Percentiles rank a stretch among this genome's conserved stretches.
These are phyloP conservation scores for Saxidomus purpurata DNA, from an alignment of 1,140 invertebrate genomes.

Conservation along the genomic window DNA sequence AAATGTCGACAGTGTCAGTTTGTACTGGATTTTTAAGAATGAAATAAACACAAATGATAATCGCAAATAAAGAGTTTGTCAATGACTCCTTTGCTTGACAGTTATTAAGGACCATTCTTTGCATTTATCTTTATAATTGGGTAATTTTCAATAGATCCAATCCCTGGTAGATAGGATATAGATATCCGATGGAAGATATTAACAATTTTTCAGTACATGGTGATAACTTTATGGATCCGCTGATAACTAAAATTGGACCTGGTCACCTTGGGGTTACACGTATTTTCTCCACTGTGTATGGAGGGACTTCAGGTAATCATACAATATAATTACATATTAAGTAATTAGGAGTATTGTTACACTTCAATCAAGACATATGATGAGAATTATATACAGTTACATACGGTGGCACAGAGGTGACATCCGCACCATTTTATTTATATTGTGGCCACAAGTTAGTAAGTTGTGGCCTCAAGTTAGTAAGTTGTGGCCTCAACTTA, in stretches of 20 bases:
- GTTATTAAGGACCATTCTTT: background rate
- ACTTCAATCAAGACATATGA: too few relatives aligned
- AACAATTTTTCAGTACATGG: conserved; percentile 23
- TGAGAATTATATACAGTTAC: too few relatives aligned
- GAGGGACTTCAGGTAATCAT: too few relatives aligned
- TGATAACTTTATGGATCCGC: background rate
- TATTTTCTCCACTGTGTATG: background rate
- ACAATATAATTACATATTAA: too few relatives aligned
- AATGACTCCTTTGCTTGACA: background rate
- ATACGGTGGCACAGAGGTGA: too few relatives aligned
- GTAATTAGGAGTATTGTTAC: too few relatives aligned
- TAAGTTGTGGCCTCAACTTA: too few relatives aligned
- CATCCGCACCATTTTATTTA: too few relatives aligned
- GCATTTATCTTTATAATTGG: conserved; percentile 51
- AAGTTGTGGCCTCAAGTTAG: too few relatives aligned
- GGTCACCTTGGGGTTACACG: background rate
- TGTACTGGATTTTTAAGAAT: background rate
- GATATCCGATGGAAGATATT: background rate
- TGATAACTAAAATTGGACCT: background rate
- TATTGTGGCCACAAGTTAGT: too few relatives aligned
- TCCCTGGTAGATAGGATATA: conserved; percentile 34
- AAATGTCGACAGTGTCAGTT: conserved; percentile 8
- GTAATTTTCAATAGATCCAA: conserved; percentile 20
- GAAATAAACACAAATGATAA: conserved; percentile 3
- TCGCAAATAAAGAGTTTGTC: background rate